These are phyloP conservation scores for Eilema depressum DNA, from an alignment of 2,888 invertebrate species.

Conservation along the genomic window DNA sequence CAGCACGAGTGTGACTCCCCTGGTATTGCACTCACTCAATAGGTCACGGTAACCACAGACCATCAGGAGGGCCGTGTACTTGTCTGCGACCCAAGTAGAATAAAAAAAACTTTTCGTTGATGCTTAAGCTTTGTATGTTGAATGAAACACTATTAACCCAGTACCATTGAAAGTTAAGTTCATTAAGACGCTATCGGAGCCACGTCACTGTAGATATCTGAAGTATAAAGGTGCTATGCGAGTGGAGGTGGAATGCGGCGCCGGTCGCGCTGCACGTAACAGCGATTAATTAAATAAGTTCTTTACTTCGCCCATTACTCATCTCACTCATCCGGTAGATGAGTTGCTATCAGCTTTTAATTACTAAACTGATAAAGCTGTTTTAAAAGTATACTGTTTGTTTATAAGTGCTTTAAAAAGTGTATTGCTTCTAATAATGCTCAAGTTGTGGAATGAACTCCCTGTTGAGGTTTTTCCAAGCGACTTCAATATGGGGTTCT, in stretches of 20 bases:
- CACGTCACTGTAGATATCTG: not conserved
- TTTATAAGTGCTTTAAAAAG: not conserved
- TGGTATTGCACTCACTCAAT: too few species aligned
- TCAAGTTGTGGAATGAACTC: too few species aligned
- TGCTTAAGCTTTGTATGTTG: too few species aligned
- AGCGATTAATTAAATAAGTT: slow-evolving; percentile 59
- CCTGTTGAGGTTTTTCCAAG: too few species aligned
- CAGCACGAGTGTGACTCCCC: too few species aligned
- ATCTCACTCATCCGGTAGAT: slow-evolving; percentile 49
- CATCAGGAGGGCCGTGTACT: too few species aligned
- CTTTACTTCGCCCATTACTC: slow-evolving; percentile 54
- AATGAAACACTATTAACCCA: not conserved
- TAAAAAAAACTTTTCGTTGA: too few species aligned
- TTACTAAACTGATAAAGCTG: slow-evolving; percentile 44
- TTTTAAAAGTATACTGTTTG: not conserved
- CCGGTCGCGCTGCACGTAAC: slow-evolving; percentile 47
- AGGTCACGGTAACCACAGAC: too few species aligned
- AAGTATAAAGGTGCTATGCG: slow-evolving; percentile 12
- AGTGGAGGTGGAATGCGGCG: slow-evolving; percentile 48
- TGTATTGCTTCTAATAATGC: too few species aligned
- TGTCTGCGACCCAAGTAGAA: too few species aligned
- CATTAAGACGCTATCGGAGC: slow-evolving; percentile 4
- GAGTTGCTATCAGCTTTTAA: slow-evolving; percentile 52
- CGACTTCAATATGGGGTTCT: too few species aligned
- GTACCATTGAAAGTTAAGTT: not conserved